A percentile compares a stretch with the other conserved stretches of the same genome.
Conservation (phyloP, 2,113 vertebrate genomes). For the Orientallactaga bullata region DNA sequence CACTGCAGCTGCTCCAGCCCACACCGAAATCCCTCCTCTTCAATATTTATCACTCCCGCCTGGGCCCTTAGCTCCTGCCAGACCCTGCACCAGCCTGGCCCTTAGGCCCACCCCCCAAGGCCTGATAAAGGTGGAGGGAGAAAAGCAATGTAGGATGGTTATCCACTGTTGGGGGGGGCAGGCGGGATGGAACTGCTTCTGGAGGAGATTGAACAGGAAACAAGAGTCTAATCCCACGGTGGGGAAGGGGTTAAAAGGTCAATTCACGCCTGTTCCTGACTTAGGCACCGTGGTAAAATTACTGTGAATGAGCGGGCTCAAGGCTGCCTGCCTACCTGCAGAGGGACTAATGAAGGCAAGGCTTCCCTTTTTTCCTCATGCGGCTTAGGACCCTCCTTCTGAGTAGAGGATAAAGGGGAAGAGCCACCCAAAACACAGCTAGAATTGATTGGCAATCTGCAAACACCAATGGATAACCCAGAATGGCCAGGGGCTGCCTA, state of each 20-base stretch:
- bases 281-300: conserved; percentile 90
- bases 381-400: background rate
- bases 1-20: conserved; percentile 93
- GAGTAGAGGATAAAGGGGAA: background rate
- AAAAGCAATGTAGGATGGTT: conserved; percentile 58
- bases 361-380: background rate
- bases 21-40: conserved; percentile 92
- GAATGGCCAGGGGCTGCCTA: conserved; percentile 16
- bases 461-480: background rate
- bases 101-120: conserved; percentile 49
- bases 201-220: conserved; percentile 89
- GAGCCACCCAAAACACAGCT: conserved; percentile 35
- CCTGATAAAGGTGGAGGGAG: background rate
- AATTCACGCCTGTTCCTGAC: conserved; percentile 88
- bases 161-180: conserved; percentile 12
- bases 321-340: conserved; percentile 50
- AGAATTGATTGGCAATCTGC: conserved; percentile 23
- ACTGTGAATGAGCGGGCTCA: conserved; percentile 65
- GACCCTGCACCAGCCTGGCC: conserved; percentile 82
- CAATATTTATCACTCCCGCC: conserved; percentile 92
- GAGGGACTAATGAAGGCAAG: conserved; percentile 25
- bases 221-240: conserved; percentile 88
- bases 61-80: conserved; percentile 88
- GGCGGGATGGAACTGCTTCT: conserved; percentile 86
- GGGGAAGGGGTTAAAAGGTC: conserved; percentile 91